Evolutionary conservation across 2,113 vertebrate species (phyloP).

Genomic region (Chrysochloris asiatica): DNA sequence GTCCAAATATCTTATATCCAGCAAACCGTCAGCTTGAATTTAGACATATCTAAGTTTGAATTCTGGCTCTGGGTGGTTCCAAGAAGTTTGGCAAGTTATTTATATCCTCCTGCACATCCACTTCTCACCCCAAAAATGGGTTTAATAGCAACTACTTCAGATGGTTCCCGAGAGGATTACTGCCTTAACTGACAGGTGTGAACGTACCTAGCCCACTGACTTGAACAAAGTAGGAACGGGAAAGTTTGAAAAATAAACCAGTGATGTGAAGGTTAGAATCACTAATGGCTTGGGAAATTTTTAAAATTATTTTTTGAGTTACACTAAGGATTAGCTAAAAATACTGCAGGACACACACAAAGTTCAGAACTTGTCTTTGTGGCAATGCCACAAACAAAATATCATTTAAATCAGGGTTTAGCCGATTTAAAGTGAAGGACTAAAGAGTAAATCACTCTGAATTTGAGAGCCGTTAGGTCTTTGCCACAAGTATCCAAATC

Average conservation of each 20-base stretch:
- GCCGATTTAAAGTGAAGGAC: not conserved
- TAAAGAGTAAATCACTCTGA: not conserved
- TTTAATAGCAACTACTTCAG: constrained; percentile 27
- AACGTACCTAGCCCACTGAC: not conserved
- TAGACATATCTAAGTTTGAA: not conserved
- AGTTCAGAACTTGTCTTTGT: not conserved
- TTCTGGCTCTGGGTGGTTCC: constrained; percentile 25
- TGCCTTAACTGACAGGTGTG: constrained; percentile 20
- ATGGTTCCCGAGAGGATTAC: constrained; percentile 38
- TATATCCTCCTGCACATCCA: constrained; percentile 16
- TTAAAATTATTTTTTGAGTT: not conserved
- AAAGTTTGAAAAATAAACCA: not conserved
- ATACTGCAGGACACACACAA: no score
- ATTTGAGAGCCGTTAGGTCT: not conserved
- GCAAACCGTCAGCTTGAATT: not conserved
- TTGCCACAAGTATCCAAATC: not conserved
- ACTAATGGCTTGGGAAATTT: not conserved
- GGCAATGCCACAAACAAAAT: constrained; percentile 15
- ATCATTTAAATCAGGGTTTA: not conserved
- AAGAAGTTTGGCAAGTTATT: constrained; percentile 39
- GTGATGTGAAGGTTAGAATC: not conserved
- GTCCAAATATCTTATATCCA: not conserved
- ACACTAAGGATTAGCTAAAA: not conserved
- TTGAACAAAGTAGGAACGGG: not conserved
- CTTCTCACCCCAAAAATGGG: constrained; percentile 44